Evolutionary conservation across 2,113 vertebrate species (phyloP), one percentile per base, ranked within the genome.

Genomic region (Rallus limicola): DNA sequence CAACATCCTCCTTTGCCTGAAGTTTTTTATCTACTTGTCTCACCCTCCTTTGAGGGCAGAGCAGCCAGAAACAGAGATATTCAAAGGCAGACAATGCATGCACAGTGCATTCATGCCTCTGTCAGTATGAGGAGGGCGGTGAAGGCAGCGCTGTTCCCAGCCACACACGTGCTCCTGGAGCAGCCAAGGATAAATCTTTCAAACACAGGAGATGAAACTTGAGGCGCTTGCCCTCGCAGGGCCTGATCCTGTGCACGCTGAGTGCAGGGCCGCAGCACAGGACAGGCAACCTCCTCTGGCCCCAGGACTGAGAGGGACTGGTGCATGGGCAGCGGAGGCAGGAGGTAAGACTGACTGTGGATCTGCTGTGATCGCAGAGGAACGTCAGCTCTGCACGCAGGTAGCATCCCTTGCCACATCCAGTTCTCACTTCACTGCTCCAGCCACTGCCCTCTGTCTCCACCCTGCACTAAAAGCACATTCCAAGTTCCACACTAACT

Each of bases 261-360:
- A 84, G 42, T 3, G 34, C n/a, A 12, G 1, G 7, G 69, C 42
- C 72, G 44, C 65, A 70, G 60, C 75, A 33, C 34, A 52, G 26
- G 11, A 9, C 71, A 91, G 65, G 11, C 48, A 42, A 4, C 10
- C 6, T 18, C 28, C 82, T 58, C 64, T 25, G 36, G 46, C 16
- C 38, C 48, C 19, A 11, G 24, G 33, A 69, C 69, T 16, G 18
- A 25, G 26, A 34, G 16, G 24, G 11, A 31, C 25, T 6, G 11
- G 24, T 18, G 2, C 14, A 40, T 2, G 28, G 48, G 6, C 31
- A 31, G 4, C 11, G 34, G 44, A 69, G 36, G 10, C 56, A 71
- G 42, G 36, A 0, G 0, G 68, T 10, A n/a, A 65, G 64, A n/a
- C 55, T 48, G 70, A 62, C 28, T 0, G 5, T 59, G 90, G 68